Base-by-base conservation (phyloP, 2,888 invertebrate genomes). In the Anarsia innoxiella region DNA sequence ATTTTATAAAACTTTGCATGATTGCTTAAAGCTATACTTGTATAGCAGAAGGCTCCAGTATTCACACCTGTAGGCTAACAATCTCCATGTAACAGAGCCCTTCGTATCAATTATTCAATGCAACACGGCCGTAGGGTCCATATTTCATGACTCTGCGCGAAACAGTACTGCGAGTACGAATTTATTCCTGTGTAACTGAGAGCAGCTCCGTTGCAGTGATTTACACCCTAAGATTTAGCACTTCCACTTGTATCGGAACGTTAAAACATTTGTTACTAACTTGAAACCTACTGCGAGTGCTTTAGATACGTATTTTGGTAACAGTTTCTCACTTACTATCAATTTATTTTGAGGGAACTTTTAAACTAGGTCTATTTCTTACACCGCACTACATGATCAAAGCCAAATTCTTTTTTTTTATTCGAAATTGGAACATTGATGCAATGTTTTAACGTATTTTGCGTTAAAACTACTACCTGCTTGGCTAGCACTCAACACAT, bases 211-310 rank as follows among this genome's bases (percentile, higher is more conserved):
- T 26, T 26, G 12, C 35, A 28, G 61, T 69, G 73, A 72, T 74
- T 71, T 72, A 74, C 66, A 65, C 52, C 56, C 56, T 56, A 68
- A 71, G 68, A 73, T 74, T 69, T 68, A 73, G 66, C 63, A 67
- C 67, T 68, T 68, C 66, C 68, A 68, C 66, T 73, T 68, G 72
- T 71, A 75, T 74, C 66, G 71, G 64, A 71, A 74, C 59, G 69
- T 60, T 68, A 62, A 66, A 69, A 63, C 72, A 71, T 74, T 73
- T 71, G 70, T 68, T 71, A 65, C 65, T 32, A 63, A 65, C 65
- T 65, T 48, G 57, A 55, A 61, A 66, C 63, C 58, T 68, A 66
- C 58, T 61, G 56, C 53, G 48, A 12, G 31, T 33, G 33, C 33
- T 33, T 33, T 26, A 33, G 25, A 26, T 26, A 26, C 33, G 15